phyloP scores from a whole-genome alignment of 2,113 vertebrate genomes.

The Sprattus sprattus region DNA sequence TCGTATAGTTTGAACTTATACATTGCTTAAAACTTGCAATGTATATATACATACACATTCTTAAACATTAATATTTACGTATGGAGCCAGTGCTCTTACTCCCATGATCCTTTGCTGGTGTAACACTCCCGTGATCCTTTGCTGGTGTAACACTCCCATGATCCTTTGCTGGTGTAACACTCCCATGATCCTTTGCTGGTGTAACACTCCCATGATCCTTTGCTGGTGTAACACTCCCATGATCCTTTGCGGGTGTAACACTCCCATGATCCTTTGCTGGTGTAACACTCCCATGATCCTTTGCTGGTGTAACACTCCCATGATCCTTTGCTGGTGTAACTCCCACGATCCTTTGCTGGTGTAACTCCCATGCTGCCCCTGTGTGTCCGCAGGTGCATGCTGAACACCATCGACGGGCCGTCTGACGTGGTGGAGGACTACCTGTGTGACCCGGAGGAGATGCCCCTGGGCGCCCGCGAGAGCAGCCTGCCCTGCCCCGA shows the following conservation, averaged over 20 bases:
- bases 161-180: neutral
- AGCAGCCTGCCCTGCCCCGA: constrained; percentile 89
- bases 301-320: neutral
- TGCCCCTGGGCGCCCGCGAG: constrained; percentile 91
- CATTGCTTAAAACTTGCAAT: too few species aligned
- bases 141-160: neutral
- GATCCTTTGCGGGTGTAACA: neutral
- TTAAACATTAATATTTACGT: neutral
- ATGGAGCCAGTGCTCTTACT: neutral
- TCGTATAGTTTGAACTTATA: too few species aligned
- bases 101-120: too few species aligned
- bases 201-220: neutral
- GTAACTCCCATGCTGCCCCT: neutral
- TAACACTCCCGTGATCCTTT: neutral
- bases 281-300: neutral
- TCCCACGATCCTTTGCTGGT: neutral
- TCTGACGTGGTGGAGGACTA: constrained; percentile 93
- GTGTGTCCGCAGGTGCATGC: constrained; percentile 82
- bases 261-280: neutral
- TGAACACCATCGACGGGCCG: constrained; percentile 93
- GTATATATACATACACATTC: too few species aligned
- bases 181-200: neutral
- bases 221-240: neutral
- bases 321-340: neutral
- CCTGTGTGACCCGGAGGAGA: constrained; percentile 95